phyloP scores from a whole-genome alignment of 2,888 invertebrate genomes.

The Sceliomorpha sp. region DNA sequence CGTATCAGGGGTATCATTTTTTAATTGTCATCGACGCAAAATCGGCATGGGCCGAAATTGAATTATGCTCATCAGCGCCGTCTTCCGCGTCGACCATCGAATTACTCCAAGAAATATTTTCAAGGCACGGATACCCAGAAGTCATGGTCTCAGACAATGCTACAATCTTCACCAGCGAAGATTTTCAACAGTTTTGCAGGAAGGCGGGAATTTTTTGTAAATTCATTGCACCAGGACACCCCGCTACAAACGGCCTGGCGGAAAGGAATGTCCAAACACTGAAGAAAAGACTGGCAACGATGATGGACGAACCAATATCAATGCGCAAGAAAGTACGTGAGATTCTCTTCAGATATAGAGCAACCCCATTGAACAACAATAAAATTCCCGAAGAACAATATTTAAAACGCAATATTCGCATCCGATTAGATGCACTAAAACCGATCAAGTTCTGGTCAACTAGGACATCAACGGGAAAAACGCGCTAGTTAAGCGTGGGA shows the following conservation, averaged over 20 bases:
- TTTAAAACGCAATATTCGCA: constrained; percentile 6
- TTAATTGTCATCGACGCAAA: too few species aligned
- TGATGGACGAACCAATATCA: constrained; percentile 9
- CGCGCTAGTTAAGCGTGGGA: constrained; percentile 8
- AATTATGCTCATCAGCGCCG: constrained; percentile 34
- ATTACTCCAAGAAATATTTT: constrained; percentile 38
- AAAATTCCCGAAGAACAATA: constrained; percentile 21
- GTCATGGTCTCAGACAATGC: too few species aligned
- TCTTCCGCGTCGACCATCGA: constrained; percentile 32
- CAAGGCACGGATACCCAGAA: constrained; percentile 56
- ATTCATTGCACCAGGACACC: too few species aligned
- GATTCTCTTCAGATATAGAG: constrained; percentile 34
- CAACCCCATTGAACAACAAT: constrained; percentile 12
- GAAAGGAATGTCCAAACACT: too few species aligned
- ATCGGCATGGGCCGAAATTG: constrained; percentile 58
- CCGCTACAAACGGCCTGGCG: too few species aligned
- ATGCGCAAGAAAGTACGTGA: constrained; percentile 20
- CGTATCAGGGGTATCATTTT: too few species aligned
- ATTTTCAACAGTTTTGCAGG: constrained; percentile 33
- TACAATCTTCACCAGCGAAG: constrained; percentile 44
- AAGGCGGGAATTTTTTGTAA: too few species aligned
- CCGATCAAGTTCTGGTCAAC: not conserved
- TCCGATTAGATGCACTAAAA: constrained; percentile 11
- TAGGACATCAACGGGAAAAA: not conserved
- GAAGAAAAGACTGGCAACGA: constrained; percentile 8